Percentiles rank a stretch among this genome's conserved stretches.
Evolutionary conservation across 2,888 invertebrate genomes (phyloP).

Genomic region (Ochropleura plecta): DNA sequence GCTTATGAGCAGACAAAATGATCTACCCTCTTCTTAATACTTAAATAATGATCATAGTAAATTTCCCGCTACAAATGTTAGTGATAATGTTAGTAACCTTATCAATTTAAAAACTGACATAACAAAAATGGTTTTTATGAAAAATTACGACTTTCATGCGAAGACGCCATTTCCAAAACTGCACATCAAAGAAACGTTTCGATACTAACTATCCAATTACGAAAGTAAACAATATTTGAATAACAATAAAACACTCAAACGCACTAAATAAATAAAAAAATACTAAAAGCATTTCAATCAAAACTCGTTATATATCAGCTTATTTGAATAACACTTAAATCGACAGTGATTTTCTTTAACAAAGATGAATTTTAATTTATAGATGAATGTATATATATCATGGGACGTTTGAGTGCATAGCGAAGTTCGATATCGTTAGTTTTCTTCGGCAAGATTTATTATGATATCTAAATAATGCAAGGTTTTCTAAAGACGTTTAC

Average conservation of each 20-base stretch:
- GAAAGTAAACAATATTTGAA: slow-evolving; percentile 25
- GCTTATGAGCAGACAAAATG: no score
- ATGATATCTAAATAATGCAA: slow-evolving; percentile 50
- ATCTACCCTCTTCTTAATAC: no score
- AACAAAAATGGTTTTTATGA: no score
- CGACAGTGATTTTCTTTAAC: slow-evolving; percentile 37
- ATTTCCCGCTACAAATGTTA: no score
- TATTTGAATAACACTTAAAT: slow-evolving; percentile 45
- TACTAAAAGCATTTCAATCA: slow-evolving; percentile 47
- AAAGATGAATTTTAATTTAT: slow-evolving; percentile 48
- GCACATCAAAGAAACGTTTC: not conserved
- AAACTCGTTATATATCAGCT: slow-evolving; percentile 35
- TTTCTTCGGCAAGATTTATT: slow-evolving; percentile 57
- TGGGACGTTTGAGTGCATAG: slow-evolving; percentile 38
- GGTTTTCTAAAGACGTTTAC: slow-evolving; percentile 60
- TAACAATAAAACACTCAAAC: slow-evolving; percentile 47
- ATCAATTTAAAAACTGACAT: no score
- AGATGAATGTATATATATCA: slow-evolving; percentile 46
- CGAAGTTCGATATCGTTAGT: slow-evolving; percentile 42
- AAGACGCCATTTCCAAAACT: not conserved
- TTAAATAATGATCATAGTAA: no score
- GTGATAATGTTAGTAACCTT: no score
- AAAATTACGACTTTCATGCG: not conserved
- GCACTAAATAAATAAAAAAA: slow-evolving; percentile 40
- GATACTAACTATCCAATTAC: slow-evolving; percentile 29